phyloP scores from a whole-genome alignment of 1,140 invertebrate genomes.

The Sitophilus oryzae region DNA sequence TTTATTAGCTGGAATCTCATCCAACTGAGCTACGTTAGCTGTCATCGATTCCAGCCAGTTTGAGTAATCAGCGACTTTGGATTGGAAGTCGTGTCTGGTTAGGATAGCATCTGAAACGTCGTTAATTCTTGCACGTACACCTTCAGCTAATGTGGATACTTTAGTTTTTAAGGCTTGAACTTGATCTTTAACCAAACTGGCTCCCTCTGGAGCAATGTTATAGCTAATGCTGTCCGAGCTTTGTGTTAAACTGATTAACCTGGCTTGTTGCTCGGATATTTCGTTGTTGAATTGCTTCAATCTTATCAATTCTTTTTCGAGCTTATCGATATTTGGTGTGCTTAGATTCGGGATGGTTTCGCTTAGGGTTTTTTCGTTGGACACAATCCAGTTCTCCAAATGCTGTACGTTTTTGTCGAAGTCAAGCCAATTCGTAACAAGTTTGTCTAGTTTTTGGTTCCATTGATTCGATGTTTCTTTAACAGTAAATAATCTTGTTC shows the following conservation, averaged over 20 bases:
- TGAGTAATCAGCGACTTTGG: constrained; percentile 72
- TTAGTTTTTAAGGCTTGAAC: constrained; percentile 67
- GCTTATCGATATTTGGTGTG: constrained; percentile 61
- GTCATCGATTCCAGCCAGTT: constrained; percentile 77
- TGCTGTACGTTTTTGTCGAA: constrained; percentile 68
- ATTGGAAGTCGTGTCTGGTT: constrained; percentile 76
- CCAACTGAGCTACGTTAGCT: constrained; percentile 67
- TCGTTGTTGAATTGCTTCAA: constrained; percentile 75
- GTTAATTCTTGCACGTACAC: constrained; percentile 67
- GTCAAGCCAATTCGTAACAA: constrained; percentile 73
- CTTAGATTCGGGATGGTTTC: constrained; percentile 54
- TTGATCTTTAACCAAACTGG: constrained; percentile 61
- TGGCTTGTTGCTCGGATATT: constrained; percentile 73
- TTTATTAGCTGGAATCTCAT: constrained; percentile 73
- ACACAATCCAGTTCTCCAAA: constrained; percentile 65
- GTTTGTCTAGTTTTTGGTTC: constrained; percentile 67
- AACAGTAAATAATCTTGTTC: constrained; percentile 70
- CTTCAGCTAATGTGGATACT: constrained; percentile 65
- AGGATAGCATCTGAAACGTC: constrained; percentile 73
- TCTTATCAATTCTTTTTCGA: constrained; percentile 65
- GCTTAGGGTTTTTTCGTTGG: constrained; percentile 55
- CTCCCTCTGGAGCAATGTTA: constrained; percentile 69
- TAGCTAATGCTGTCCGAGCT: constrained; percentile 71
- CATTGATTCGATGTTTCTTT: constrained; percentile 68
- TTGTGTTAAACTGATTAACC: constrained; percentile 72